Percentiles rank a stretch among this genome's conserved stretches.
Evolutionary conservation across 2,113 vertebrate genomes (phyloP).

Genomic region (Myanophis thanlyinensis): DNA sequence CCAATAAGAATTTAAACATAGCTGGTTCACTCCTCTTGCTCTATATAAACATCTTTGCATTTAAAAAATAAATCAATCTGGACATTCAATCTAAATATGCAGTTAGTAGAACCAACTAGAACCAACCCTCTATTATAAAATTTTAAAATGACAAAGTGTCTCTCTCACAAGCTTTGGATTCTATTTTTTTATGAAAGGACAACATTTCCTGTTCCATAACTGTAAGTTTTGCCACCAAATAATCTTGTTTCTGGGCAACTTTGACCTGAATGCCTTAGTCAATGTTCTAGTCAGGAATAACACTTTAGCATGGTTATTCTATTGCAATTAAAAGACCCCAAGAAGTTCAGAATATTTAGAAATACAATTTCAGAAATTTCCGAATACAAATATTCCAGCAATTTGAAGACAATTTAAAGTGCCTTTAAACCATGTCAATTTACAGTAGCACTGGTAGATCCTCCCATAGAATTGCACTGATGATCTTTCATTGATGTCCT

Average conservation of each 20-base stretch:
- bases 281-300: background rate
- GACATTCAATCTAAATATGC: background rate
- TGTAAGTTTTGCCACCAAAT: background rate
- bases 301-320: background rate
- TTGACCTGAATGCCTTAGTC: background rate
- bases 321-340: background rate
- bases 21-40: background rate
- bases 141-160: background rate
- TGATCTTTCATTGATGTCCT: constrained; percentile 41
- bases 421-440: constrained; percentile 31
- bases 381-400: constrained; percentile 24
- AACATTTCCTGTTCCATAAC: background rate
- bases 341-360: background rate
- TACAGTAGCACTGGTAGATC: constrained; percentile 21
- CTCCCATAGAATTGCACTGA: constrained; percentile 4
- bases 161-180: background rate
- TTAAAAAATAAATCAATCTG: background rate
- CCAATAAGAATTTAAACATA: background rate
- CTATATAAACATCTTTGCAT: background rate
- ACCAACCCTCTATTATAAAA: background rate
- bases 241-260: background rate
- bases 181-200: background rate
- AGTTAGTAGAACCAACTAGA: background rate
- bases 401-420: background rate
- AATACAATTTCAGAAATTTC: background rate